phyloP scores from a whole-genome alignment of 1,140 invertebrate species.

The Leptinotarsa defecta region DNA sequence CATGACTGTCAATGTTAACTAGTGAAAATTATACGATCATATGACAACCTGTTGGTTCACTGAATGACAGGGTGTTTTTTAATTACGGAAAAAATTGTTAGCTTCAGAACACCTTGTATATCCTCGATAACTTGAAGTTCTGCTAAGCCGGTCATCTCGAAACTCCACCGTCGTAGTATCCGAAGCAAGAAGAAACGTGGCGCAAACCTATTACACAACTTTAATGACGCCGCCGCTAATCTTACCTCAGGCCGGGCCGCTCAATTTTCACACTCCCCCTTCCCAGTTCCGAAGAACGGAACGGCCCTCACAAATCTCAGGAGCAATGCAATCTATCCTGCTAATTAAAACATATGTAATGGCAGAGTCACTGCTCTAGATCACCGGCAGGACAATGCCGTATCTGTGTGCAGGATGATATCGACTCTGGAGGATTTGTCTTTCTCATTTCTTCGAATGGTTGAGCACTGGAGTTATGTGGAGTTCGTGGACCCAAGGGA shows the following conservation, averaged over 20 bases:
- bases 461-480: background rate
- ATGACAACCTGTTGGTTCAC: too few species aligned
- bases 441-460: slow-evolving; percentile 8
- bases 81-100: too few species aligned
- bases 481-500: background rate
- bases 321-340: slow-evolving; percentile 47
- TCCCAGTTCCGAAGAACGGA: slow-evolving; percentile 27
- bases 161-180: background rate
- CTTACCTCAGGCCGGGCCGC: slow-evolving; percentile 36
- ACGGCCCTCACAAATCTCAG: slow-evolving; percentile 46
- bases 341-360: slow-evolving; percentile 54
- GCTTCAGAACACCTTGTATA: too few species aligned
- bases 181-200: slow-evolving; percentile 43
- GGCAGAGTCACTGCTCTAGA: slow-evolving; percentile 43
- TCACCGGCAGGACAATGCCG: slow-evolving; percentile 43
- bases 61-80: too few species aligned
- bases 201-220: slow-evolving; percentile 51
- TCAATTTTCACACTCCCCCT: slow-evolving; percentile 23
- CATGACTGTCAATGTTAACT: too few species aligned
- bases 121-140: too few species aligned
- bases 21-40: too few species aligned
- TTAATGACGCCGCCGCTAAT: slow-evolving; percentile 50
- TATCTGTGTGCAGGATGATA: slow-evolving; percentile 38
- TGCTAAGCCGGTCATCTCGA: too few species aligned
- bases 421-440: slow-evolving; percentile 13